Conservation (phyloP, 2,113 vertebrate genomes). For the Esox niger region DNA sequence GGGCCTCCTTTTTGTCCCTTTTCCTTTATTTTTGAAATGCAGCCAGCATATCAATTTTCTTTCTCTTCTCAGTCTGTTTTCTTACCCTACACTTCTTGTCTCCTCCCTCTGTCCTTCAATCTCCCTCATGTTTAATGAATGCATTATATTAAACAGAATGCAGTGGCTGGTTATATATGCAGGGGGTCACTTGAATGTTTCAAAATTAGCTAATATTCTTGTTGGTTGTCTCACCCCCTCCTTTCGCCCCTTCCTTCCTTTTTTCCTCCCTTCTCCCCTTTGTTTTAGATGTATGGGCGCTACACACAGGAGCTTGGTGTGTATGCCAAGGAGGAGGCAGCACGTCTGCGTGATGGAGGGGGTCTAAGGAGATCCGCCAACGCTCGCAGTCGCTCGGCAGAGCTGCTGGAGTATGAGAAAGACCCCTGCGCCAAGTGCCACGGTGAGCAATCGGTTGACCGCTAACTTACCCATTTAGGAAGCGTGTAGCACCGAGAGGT, state of each 20-base stretch:
- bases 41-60: background rate
- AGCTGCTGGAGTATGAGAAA: slow-evolving; percentile 86
- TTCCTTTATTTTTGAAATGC: too few relatives aligned
- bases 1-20: too few relatives aligned
- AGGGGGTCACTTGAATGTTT: background rate
- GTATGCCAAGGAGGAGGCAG: slow-evolving; percentile 94
- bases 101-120: background rate
- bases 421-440: slow-evolving; percentile 84
- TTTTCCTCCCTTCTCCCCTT: slow-evolving; percentile 10
- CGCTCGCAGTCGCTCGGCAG: slow-evolving; percentile 67
- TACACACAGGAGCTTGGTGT: slow-evolving; percentile 95
- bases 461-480: background rate
- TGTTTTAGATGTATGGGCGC: slow-evolving; percentile 90
- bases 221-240: too few relatives aligned
- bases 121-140: background rate
- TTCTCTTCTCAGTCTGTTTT: background rate
- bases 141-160: background rate
- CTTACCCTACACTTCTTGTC: slow-evolving; percentile 6
- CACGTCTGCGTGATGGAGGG: slow-evolving; percentile 84
- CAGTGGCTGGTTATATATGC: background rate
- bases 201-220: background rate
- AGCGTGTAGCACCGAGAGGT: too few relatives aligned
- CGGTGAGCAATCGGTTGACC: slow-evolving; percentile 70
- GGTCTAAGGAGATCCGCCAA: slow-evolving; percentile 70
- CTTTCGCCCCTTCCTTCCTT: too few relatives aligned